Conservation (phyloP, 2,113 vertebrate genomes). For the Condylura cristata region DNA sequence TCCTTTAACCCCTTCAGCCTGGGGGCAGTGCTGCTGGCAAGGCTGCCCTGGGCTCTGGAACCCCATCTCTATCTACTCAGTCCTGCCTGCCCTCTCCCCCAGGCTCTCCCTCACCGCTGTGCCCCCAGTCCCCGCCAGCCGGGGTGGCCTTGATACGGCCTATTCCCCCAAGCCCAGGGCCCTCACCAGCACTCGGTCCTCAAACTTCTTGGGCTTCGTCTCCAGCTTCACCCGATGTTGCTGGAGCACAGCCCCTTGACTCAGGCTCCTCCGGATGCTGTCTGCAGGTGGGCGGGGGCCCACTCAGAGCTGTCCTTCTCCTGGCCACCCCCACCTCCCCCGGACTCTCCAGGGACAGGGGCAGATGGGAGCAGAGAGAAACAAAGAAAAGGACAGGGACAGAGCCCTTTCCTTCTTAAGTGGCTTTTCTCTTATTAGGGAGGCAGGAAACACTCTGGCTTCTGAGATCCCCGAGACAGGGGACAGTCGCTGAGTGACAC, state of each 20-base stretch:
- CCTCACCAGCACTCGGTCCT: constrained; percentile 85
- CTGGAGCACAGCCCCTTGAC: constrained; percentile 80
- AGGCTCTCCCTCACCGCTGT: neutral
- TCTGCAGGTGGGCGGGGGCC: constrained; percentile 65
- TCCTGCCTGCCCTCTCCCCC: neutral
- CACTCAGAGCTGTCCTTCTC: constrained; percentile 22
- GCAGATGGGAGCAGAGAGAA: neutral
- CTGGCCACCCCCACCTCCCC: neutral
- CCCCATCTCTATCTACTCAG: neutral
- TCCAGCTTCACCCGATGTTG: constrained; percentile 84
- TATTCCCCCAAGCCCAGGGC: neutral
- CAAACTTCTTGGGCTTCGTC: constrained; percentile 84
- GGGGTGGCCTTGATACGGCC: neutral
- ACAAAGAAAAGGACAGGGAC: neutral
- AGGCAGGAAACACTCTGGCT: constrained; percentile 27
- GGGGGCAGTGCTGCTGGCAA: neutral
- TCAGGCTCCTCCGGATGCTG: constrained; percentile 83
- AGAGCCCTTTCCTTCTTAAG: neutral
- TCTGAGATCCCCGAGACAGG: constrained; percentile 1
- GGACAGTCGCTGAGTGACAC: constrained; percentile 49
- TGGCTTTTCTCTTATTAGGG: constrained; percentile 40
- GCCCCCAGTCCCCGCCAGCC: neutral
- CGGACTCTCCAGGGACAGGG: neutral
- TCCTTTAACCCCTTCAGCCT: neutral
- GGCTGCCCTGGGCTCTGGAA: neutral